Evolutionary conservation across 1,140 invertebrate genomes (phyloP).

Genomic region (Parasteatoda tepidariorum): DNA sequence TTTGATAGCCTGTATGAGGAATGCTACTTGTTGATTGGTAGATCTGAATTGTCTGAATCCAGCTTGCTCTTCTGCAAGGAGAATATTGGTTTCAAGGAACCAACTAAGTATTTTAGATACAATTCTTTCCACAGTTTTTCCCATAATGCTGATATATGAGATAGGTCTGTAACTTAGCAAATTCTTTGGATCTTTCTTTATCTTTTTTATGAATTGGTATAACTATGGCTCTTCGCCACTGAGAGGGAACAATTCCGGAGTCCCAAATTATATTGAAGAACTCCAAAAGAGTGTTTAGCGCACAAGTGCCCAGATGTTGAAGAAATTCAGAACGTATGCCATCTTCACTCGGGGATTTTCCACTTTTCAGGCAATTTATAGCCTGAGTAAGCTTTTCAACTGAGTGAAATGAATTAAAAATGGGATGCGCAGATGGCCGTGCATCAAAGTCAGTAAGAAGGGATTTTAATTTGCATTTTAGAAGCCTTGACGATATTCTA

Average conservation of each 20-base stretch:
- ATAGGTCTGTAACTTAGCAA: background rate
- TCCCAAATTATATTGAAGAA: too few relatives aligned
- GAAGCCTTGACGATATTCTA: background rate
- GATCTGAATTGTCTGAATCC: background rate
- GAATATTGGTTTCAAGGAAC: background rate
- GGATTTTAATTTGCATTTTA: background rate
- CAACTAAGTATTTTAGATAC: background rate
- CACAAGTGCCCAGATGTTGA: too few relatives aligned
- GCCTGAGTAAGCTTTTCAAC: background rate
- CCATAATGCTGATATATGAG: background rate
- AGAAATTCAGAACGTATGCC: too few relatives aligned
- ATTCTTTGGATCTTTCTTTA: background rate
- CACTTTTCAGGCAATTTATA: too few relatives aligned
- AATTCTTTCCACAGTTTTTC: constrained; percentile 7
- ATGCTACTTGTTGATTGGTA: background rate
- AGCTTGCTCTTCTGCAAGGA: background rate
- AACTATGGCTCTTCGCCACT: too few relatives aligned
- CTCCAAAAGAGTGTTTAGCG: too few relatives aligned
- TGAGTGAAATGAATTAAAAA: background rate
- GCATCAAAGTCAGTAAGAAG: background rate
- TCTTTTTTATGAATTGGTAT: too few relatives aligned
- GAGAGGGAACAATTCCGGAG: too few relatives aligned
- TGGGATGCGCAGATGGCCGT: background rate
- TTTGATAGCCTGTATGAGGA: background rate
- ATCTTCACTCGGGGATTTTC: background rate